A percentile compares a stretch with the other conserved stretches of the same genome.
Conservation (phyloP, 1,140 invertebrate species). For the Drosophila nigromelanica region DNA sequence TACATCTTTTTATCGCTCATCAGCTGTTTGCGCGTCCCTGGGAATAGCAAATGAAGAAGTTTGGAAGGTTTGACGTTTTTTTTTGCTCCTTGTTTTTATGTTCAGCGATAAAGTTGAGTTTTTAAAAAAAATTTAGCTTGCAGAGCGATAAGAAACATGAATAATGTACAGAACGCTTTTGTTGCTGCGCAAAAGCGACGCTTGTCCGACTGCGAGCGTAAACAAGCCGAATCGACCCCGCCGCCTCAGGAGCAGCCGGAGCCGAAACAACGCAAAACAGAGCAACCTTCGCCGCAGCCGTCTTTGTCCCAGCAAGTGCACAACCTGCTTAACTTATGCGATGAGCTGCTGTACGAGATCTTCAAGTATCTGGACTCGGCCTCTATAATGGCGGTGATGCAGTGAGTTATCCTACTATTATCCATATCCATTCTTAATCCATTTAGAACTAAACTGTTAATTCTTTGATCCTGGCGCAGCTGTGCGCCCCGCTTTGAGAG, state of each 20-base stretch:
- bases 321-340: conserved; percentile 80
- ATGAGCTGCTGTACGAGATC: conserved; percentile 85
- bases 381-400: conserved; percentile 84
- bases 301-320: neutral
- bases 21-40: conserved; percentile 44
- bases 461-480: conserved; percentile 53
- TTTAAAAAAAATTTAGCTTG: conserved; percentile 37
- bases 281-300: conserved; percentile 9
- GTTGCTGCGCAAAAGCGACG: conserved; percentile 66
- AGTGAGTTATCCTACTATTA: conserved; percentile 71
- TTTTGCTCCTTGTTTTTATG: conserved; percentile 27
- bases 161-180: conserved; percentile 55
- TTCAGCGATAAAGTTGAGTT: conserved; percentile 43
- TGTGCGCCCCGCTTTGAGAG: conserved; percentile 84
- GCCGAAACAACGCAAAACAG: conserved; percentile 60
- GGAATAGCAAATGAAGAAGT: conserved; percentile 47
- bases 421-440: too few species aligned
- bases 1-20: conserved; percentile 2
- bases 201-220: conserved; percentile 46
- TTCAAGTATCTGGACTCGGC: conserved; percentile 84
- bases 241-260: conserved; percentile 24
- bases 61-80: conserved; percentile 35
- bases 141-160: conserved; percentile 42
- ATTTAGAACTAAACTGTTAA: neutral
- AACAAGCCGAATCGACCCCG: conserved; percentile 15